These are phyloP conservation scores for Scaeva pyrastri DNA, from an alignment of 2,888 invertebrate species.

Conservation along the genomic window DNA sequence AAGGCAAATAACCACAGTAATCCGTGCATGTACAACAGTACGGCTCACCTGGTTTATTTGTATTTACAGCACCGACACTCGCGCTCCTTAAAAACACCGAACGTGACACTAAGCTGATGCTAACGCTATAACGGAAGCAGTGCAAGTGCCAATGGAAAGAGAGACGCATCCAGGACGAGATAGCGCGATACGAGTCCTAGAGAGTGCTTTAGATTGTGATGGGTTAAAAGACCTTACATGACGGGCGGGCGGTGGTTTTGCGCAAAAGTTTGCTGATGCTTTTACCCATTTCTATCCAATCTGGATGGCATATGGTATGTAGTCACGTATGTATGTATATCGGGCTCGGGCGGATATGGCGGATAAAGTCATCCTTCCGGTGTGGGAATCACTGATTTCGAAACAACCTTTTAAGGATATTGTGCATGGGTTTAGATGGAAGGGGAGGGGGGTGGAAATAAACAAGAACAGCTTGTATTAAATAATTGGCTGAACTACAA, in stretches of 20 bases:
- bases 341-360: slow-evolving; percentile 60
- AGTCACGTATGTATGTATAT: too few relatives aligned
- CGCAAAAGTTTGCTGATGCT: slow-evolving; percentile 58
- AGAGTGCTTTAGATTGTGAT: slow-evolving; percentile 8
- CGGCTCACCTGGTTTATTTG: slow-evolving; percentile 66
- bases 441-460: slow-evolving; percentile 5
- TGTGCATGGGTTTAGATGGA: too few relatives aligned
- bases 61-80: slow-evolving; percentile 56
- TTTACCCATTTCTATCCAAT: slow-evolving; percentile 40
- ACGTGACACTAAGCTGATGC: slow-evolving; percentile 62
- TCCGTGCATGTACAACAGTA: slow-evolving; percentile 64
- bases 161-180: neutral
- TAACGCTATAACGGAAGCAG: too few relatives aligned
- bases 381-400: slow-evolving; percentile 65
- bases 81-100: slow-evolving; percentile 50
- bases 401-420: slow-evolving; percentile 47
- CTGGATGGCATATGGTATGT: slow-evolving; percentile 17
- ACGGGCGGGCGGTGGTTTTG: neutral
- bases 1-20: slow-evolving; percentile 66
- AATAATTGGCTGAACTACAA: slow-evolving; percentile 47
- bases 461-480: slow-evolving; percentile 59
- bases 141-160: neutral
- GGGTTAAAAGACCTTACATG: slow-evolving; percentile 33
- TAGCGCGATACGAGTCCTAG: neutral
- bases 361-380: slow-evolving; percentile 72